These are phyloP conservation scores for Meandrina meandrites DNA, from an alignment of 92 coral and sea anemone genomes.

Conservation along the genomic window DNA sequence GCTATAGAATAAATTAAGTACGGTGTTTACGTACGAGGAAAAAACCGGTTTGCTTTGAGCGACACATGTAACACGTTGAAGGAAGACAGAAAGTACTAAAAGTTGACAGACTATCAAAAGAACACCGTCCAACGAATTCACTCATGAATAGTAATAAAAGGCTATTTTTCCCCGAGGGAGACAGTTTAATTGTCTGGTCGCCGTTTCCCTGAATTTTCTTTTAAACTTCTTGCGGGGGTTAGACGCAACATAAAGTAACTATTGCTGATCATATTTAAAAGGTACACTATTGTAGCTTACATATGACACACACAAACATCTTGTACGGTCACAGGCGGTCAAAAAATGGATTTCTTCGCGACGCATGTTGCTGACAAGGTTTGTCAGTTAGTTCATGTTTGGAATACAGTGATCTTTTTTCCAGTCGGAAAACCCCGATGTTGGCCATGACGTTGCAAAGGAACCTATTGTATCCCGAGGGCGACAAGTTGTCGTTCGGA, in stretches of 20 bases:
- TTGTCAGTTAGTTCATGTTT: neutral
- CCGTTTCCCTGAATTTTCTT: neutral
- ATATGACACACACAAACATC: neutral
- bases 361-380: neutral
- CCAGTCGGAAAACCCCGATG: neutral
- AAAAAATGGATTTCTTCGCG: neutral
- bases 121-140: neutral
- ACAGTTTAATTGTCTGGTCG: neutral
- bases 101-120: conserved; percentile 17
- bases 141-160: neutral
- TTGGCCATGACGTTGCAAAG: neutral
- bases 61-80: neutral
- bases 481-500: neutral
- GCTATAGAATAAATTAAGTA: neutral
- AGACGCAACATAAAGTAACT: neutral
- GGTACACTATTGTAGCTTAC: neutral
- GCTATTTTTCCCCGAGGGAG: conserved; percentile 21
- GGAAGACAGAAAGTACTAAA: neutral
- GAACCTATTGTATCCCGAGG: neutral
- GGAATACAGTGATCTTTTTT: neutral
- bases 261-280: neutral
- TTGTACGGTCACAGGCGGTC: neutral
- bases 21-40: conserved; percentile 5
- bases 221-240: neutral
- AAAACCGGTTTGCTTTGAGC: conserved; percentile 26